Conservation (phyloP, 2,797 vertebrate species). For the Lindbergichthys nudifrons region DNA sequence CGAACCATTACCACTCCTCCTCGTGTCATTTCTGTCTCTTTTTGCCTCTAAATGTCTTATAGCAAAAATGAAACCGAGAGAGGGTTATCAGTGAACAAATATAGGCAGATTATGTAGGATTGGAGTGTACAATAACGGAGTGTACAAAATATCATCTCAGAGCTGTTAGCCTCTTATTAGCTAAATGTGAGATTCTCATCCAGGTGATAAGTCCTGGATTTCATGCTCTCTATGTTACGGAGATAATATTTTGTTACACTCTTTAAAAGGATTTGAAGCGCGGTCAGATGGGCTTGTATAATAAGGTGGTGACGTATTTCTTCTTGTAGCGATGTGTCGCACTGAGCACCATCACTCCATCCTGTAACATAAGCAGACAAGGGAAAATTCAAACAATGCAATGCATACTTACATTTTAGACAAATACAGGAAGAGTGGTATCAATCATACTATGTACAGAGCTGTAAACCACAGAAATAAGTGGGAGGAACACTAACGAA, state of each 20-base stretch:
- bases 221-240: neutral
- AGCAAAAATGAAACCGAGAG: conserved; percentile 36
- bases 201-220: neutral
- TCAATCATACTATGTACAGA: conserved; percentile 9
- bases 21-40: conserved; percentile 10
- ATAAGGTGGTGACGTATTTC: conserved; percentile 95
- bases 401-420: neutral
- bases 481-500: conserved; percentile 16
- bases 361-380: conserved; percentile 76
- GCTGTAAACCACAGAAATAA: conserved; percentile 13
- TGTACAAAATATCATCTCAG: conserved; percentile 44
- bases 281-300: conserved; percentile 95
- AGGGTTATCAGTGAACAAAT: conserved; percentile 33
- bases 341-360: conserved; percentile 96
- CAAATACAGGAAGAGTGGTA: conserved; percentile 15
- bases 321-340: conserved; percentile 97
- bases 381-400: neutral
- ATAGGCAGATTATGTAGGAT: conserved; percentile 43
- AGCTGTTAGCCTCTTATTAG: neutral
- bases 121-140: conserved; percentile 28
- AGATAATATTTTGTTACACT: conserved; percentile 50
- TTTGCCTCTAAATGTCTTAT: conserved; percentile 33
- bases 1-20: neutral
- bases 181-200: neutral
- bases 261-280: neutral